A percentile compares a stretch with the other conserved stretches of the same genome.
phyloP scores from a whole-genome alignment of 2,888 invertebrate species.

The Onchidella celtica region DNA sequence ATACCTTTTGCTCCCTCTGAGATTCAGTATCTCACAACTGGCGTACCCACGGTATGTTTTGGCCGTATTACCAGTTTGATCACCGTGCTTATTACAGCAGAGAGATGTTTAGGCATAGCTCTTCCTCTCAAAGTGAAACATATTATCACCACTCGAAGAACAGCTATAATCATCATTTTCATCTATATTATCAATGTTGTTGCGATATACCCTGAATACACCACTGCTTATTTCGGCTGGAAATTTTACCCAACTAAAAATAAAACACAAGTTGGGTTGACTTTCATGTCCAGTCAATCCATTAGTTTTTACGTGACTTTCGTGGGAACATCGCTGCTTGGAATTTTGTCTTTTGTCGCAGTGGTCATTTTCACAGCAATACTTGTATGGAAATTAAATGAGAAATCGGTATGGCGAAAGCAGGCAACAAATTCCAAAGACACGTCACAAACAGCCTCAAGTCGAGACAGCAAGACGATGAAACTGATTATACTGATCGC shows the following conservation, averaged over 20 bases:
- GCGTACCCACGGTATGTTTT: neutral
- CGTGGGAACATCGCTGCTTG: neutral
- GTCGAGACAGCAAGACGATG: neutral
- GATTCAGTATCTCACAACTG: neutral
- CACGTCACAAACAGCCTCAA: neutral
- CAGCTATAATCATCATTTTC: neutral
- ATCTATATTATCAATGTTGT: conserved; percentile 1
- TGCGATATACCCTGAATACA: neutral
- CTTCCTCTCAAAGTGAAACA: conserved; percentile 10
- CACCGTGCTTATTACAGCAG: neutral
- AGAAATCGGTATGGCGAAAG: neutral
- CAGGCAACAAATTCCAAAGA: neutral
- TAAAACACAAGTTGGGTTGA: neutral
- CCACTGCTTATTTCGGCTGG: neutral
- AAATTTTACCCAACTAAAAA: neutral
- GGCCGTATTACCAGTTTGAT: neutral
- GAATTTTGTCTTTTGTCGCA: neutral
- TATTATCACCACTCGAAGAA: neutral
- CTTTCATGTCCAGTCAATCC: neutral
- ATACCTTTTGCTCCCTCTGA: neutral
- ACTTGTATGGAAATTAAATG: neutral
- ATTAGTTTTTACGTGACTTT: neutral
- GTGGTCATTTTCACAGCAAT: neutral
- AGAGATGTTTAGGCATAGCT: conserved; percentile 8
- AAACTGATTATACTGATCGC: neutral